Evolutionary conservation across 2,113 vertebrate species (phyloP).

Genomic region (Hucho hucho): DNA sequence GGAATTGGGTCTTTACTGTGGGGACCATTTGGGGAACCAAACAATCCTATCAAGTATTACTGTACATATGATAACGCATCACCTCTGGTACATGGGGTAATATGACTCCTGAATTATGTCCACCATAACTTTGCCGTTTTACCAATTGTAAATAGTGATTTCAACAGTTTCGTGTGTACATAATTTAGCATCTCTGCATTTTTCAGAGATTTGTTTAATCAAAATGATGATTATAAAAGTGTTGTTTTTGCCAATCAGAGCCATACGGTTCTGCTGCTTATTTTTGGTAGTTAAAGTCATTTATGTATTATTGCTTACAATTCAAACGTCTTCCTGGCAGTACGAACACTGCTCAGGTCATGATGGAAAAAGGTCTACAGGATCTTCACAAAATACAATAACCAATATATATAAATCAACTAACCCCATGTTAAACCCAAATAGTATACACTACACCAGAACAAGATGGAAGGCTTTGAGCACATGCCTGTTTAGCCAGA

Average conservation of each 20-base stretch:
- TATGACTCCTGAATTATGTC: conserved; percentile 46
- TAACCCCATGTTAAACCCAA: conserved; percentile 42
- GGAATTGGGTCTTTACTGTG: conserved; percentile 22
- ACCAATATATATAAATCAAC: conserved; percentile 41
- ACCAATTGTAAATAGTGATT: background rate
- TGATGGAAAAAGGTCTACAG: conserved; percentile 28
- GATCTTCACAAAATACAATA: conserved; percentile 31
- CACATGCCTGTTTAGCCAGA: conserved; percentile 37
- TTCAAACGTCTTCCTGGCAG: background rate
- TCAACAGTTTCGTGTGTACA: background rate
- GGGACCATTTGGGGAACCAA: conserved; percentile 37
- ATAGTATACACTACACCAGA: conserved; percentile 51
- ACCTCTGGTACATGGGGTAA: conserved; percentile 56
- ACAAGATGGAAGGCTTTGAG: conserved; percentile 47
- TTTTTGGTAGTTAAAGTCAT: background rate
- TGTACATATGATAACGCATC: conserved; percentile 36
- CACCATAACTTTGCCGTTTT: conserved; percentile 44
- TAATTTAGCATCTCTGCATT: background rate
- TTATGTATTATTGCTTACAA: background rate
- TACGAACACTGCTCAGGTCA: background rate
- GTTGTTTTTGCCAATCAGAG: too few relatives aligned
- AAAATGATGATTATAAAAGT: background rate
- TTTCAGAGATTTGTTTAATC: background rate
- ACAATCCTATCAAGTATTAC: conserved; percentile 30
- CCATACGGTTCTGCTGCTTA: background rate